Evolutionary conservation across 1,140 invertebrate species (phyloP), one percentile per base, ranked within the genome.

Genomic region (Lepidurus couesii): DNA sequence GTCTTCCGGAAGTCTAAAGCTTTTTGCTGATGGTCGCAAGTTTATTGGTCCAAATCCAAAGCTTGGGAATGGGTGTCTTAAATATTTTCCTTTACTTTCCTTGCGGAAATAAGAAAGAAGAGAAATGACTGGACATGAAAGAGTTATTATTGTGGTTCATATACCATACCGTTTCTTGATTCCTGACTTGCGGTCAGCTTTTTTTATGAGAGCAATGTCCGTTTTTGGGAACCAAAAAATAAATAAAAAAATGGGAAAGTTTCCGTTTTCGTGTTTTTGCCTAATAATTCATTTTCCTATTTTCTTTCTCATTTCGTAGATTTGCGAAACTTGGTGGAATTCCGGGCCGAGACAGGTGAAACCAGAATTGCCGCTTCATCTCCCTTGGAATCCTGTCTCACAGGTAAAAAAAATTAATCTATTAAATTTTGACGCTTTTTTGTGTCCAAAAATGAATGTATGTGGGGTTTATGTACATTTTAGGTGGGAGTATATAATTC

Each of bases 111-210:
- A 65, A 21, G 21, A 21, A 65, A 65, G n/a, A 21, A 16, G 21
- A 65, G 13, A 65, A 7, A 65, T 65, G 21, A 13, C 16, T 65
- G 53, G 21, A 65, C 53, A 65, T 65, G 53, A 65, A 65, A 21
- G 53, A 65, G 53, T 65, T 65, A 65, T 65, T 65, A 65, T 65
- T 21, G 53, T 65, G 53, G 53, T 65, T 21, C 53, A 65, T 34
- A 34, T 65, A 65, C 53, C n/a, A 16, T 65, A 65, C 53, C 53
- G 53, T 21, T 65, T 65, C 34, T 65, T 0, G 53, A 13, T 65
- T 65, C 16, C 21, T 65, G 13, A 65, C 2, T 34, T 65, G 53
- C 21, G 53, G 53, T 65, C 53, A 65, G 16, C n/a, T 65, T 34
- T 34, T 34, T 34, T 9, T 65, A 65, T 65, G 13, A 21, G 53